These are phyloP conservation scores for Poecilia picta DNA, from an alignment of 2,797 vertebrate genomes.

Conservation along the genomic window DNA sequence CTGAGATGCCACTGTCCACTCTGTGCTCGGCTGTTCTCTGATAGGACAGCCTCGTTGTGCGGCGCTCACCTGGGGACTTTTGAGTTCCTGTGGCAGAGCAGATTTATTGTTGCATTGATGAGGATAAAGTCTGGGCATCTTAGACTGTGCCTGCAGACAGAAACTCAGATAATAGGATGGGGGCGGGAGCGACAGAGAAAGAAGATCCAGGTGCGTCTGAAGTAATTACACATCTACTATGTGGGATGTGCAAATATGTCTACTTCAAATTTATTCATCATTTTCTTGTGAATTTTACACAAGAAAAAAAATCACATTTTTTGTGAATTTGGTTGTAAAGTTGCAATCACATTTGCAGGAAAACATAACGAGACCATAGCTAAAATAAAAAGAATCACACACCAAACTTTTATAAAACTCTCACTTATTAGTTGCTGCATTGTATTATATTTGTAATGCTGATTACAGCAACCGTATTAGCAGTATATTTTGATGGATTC, in stretches of 20 bases:
- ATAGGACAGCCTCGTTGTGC: conserved; percentile 57
- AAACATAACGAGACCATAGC: neutral
- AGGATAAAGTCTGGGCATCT: conserved; percentile 57
- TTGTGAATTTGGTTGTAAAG: no score
- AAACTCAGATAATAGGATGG: conserved; percentile 26
- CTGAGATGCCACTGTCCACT: conserved; percentile 73
- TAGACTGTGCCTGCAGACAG: conserved; percentile 40
- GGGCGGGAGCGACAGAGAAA: conserved; percentile 5
- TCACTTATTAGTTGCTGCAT: neutral
- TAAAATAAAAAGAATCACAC: no score
- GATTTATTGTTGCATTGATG: conserved; percentile 69
- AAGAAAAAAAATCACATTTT: neutral
- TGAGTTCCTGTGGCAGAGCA: conserved; percentile 63
- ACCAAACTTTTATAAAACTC: neutral
- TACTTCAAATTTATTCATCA: neutral
- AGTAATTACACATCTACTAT: neutral
- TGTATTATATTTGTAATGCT: neutral
- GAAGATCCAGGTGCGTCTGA: conserved; percentile 15
- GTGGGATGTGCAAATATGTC: neutral
- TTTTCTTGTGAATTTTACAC: conserved; percentile 1
- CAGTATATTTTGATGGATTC: neutral
- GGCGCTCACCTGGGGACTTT: conserved; percentile 72
- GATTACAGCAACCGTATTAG: neutral
- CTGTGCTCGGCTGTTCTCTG: conserved; percentile 70
- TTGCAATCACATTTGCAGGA: neutral